Conservation (phyloP, 2,113 vertebrate genomes). For the Rhea pennata region DNA sequence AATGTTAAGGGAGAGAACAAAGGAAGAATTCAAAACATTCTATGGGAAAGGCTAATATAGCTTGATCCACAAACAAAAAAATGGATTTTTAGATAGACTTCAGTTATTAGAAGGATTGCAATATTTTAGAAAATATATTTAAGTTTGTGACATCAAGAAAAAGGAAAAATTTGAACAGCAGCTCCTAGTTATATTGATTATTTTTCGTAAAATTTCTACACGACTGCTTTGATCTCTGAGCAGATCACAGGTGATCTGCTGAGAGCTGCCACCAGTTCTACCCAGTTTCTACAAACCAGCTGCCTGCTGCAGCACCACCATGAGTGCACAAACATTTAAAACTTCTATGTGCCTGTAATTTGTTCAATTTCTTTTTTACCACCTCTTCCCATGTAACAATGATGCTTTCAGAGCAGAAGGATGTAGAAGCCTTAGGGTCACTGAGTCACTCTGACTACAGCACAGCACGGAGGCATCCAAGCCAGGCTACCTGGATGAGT, state of each 20-base stretch:
- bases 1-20: slow-evolving; percentile 76
- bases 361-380: background rate
- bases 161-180: background rate
- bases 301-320: background rate
- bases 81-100: background rate
- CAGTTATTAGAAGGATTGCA: background rate
- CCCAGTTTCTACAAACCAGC: background rate
- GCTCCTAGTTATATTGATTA: background rate
- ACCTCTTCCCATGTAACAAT: background rate
- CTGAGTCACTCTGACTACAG: background rate
- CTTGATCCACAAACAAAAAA: background rate
- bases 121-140: background rate
- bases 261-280: too few relatives aligned
- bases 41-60: background rate
- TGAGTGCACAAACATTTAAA: background rate
- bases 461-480: background rate
- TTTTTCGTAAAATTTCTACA: background rate
- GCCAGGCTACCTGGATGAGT: background rate
- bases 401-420: background rate
- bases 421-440: background rate
- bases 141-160: background rate
- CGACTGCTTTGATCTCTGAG: background rate
- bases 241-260: too few relatives aligned
- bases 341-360: background rate
- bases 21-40: background rate